phyloP scores from a whole-genome alignment of 2,113 vertebrate genomes.

The Elgaria multicarinata region DNA sequence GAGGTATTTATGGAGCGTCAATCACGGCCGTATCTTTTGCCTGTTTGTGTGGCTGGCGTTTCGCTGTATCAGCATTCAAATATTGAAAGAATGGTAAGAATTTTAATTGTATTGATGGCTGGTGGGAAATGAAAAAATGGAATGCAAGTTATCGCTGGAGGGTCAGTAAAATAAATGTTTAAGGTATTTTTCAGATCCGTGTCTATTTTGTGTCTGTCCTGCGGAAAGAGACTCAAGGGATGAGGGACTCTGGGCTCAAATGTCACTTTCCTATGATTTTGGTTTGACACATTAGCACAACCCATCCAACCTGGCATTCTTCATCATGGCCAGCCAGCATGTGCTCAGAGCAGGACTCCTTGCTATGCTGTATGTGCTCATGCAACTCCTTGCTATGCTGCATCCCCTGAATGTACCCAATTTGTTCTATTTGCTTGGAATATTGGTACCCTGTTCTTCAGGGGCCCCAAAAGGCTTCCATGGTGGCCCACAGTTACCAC shows the following conservation, averaged over 20 bases:
- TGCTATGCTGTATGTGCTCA: no score
- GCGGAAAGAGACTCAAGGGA: not conserved
- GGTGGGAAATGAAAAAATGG: conserved; percentile 59
- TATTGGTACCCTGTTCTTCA: not conserved
- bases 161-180: conserved; percentile 50
- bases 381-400: no score
- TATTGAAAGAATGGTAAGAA: conserved; percentile 53
- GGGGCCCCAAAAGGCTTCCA: not conserved
- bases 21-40: conserved; percentile 44
- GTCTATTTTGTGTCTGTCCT: not conserved
- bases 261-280: not conserved
- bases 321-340: no score
- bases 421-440: not conserved
- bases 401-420: not conserved
- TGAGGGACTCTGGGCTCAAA: not conserved
- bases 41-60: conserved; percentile 45
- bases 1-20: conserved; percentile 34
- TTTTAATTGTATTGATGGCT: conserved; percentile 57
- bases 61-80: conserved; percentile 46
- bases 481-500: not conserved
- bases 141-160: conserved; percentile 41
- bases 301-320: no score
- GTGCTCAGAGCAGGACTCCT: no score
- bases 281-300: no score
- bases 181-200: conserved; percentile 40